phyloP scores from a whole-genome alignment of 1,140 invertebrate genomes.

The Neuroterus valhalla region DNA sequence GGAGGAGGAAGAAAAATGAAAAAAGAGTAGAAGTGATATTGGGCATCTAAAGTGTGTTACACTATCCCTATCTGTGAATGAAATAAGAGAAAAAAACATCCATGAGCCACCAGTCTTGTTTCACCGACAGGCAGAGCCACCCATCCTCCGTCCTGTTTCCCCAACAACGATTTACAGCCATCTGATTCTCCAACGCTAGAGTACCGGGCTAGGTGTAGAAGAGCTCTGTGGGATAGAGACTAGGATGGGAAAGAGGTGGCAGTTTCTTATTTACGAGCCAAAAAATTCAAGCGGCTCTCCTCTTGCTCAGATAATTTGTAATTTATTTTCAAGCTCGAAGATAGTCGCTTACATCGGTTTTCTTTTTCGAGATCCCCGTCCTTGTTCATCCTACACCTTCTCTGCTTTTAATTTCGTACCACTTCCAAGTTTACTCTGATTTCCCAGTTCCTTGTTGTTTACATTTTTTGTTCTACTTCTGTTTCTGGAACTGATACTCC shows the following conservation, averaged over 20 bases:
- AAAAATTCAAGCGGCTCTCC: conserved; percentile 29
- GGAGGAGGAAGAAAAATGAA: neutral
- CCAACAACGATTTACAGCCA: conserved; percentile 29
- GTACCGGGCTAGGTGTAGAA: conserved; percentile 12
- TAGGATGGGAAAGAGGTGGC: neutral
- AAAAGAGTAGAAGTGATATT: conserved; percentile 18
- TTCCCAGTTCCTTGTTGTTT: neutral
- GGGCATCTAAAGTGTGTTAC: conserved; percentile 21
- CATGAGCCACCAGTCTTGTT: conserved; percentile 24
- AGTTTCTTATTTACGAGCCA: conserved; percentile 30
- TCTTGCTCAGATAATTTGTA: conserved; percentile 31
- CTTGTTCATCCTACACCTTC: neutral
- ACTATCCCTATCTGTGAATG: conserved; percentile 19
- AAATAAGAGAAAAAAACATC: conserved; percentile 11
- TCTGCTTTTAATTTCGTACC: neutral
- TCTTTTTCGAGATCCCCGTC: too few species aligned
- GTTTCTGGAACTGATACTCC: too few species aligned
- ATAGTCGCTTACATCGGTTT: neutral
- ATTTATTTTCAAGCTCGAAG: conserved; percentile 16
- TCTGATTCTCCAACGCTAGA: conserved; percentile 14
- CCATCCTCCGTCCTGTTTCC: conserved; percentile 24
- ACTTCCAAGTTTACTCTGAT: neutral
- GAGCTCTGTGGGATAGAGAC: neutral
- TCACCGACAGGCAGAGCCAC: conserved; percentile 24
- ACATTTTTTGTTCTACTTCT: neutral